Conservation (phyloP, 2,113 vertebrate species). For the Notothenia rossii region DNA sequence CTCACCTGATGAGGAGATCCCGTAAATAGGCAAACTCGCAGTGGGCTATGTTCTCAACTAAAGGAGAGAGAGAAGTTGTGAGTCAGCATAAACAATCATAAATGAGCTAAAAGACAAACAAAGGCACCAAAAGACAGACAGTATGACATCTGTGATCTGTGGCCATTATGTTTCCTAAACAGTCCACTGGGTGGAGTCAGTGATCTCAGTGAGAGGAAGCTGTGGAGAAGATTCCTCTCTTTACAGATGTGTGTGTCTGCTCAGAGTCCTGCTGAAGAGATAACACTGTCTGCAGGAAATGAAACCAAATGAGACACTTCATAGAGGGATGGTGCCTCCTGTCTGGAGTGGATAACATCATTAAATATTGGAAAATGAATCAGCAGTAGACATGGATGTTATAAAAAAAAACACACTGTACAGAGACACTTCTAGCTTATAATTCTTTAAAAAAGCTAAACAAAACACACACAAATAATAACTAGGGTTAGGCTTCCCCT, state of each 20-base stretch:
- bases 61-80: slow-evolving; percentile 27
- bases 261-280: slow-evolving; percentile 35
- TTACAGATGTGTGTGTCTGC: slow-evolving; percentile 28
- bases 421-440: neutral
- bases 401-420: neutral
- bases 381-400: slow-evolving; percentile 3
- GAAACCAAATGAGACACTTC: slow-evolving; percentile 53
- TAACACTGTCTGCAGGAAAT: slow-evolving; percentile 60
- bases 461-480: neutral
- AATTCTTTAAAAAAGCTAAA: neutral
- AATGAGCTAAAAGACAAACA: neutral
- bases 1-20: slow-evolving; percentile 97
- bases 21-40: slow-evolving; percentile 98
- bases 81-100: slow-evolving; percentile 1
- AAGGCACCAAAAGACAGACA: neutral
- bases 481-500: neutral
- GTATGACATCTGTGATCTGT: neutral
- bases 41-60: slow-evolving; percentile 98
- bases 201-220: neutral
- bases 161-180: neutral
- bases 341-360: slow-evolving; percentile 54
- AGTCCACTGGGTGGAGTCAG: slow-evolving; percentile 66
- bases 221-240: neutral
- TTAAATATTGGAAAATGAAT: slow-evolving; percentile 47
- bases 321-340: slow-evolving; percentile 30